These are phyloP conservation scores for Mormyrus iriodes DNA, from an alignment of 2,113 vertebrate genomes.

Conservation along the genomic window DNA sequence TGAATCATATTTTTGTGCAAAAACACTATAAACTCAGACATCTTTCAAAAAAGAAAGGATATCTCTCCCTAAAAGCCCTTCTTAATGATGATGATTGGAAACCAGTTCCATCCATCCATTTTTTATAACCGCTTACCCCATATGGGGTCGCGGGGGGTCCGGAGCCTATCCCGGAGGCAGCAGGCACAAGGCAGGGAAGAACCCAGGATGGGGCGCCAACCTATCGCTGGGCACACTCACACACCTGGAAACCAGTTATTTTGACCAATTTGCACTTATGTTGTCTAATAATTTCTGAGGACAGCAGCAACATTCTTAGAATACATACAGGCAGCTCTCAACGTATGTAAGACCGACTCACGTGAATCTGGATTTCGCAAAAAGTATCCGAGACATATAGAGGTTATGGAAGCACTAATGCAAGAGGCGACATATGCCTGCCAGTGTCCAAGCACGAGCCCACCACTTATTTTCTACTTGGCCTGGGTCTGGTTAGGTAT, in stretches of 20 bases:
- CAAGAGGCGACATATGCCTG: neutral
- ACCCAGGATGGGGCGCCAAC: too few species aligned
- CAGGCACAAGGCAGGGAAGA: too few species aligned
- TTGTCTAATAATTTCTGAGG: neutral
- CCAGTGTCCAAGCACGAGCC: neutral
- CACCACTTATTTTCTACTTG: neutral
- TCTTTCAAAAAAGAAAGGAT: neutral
- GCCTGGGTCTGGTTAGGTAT: neutral
- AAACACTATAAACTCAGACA: neutral
- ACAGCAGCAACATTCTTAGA: neutral
- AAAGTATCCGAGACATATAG: neutral
- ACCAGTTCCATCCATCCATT: too few species aligned
- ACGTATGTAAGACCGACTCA: neutral
- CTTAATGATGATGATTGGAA: neutral
- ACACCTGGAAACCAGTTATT: neutral
- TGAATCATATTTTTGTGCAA: neutral
- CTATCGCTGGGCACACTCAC: too few species aligned
- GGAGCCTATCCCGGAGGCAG: too few species aligned
- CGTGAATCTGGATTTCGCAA: neutral
- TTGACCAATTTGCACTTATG: neutral
- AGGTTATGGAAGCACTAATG: neutral
- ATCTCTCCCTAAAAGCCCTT: neutral
- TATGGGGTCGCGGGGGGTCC: too few species aligned
- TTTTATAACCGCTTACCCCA: too few species aligned
- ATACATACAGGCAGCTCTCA: neutral